Base-by-base conservation (phyloP, 2,888 invertebrate genomes). In the Chloromyia formosa region DNA sequence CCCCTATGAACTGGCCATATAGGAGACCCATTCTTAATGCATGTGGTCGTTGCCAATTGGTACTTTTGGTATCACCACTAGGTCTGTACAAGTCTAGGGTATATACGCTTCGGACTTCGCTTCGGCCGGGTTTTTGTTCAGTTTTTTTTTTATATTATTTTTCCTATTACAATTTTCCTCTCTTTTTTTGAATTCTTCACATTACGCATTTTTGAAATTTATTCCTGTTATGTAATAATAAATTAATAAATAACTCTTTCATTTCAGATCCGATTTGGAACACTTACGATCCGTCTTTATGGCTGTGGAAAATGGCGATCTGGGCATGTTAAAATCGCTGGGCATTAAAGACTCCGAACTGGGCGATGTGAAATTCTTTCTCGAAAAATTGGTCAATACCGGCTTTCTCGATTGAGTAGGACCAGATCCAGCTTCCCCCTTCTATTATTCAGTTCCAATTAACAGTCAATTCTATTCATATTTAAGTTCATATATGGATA, bases 281-380 rank as follows among this genome's bases (percentile, higher is more conserved):
- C 96, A 96, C 83, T 88, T 97, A 77, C 93, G 96, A 84, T 95
- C 95, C 1, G 96, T 97, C 40, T 96, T 97, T 86, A 94, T 96
- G 92, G 96, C 96, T 10, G 96, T 96, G 42, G 96, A 96, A 85
- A 96, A 96, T 84, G 96, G 96, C 14, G 96, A 97, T 84, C 88
- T 96, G 77, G 95, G 96, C 76, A 95, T 96, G 93, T 88, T 97
- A 76, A 96, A 96, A 83, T 95, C 95, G 12, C 89, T 97, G 77
- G 96, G 96, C 79, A 96, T 97, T 86, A 96, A 96, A 86, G 96
- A 97, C 85, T 96, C 95, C 0, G 96, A 96, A 84, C 88, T 97
- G 78, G 96, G 96, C 18, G 96, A 97, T 83, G 96, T 97, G 74
- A 96, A 96, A 84, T 96, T 96, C 88, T 97, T 97, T 89, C 89